These are phyloP conservation scores for Onthophagus sagittarius DNA, from an alignment of 2,888 invertebrate species.

Conservation along the genomic window DNA sequence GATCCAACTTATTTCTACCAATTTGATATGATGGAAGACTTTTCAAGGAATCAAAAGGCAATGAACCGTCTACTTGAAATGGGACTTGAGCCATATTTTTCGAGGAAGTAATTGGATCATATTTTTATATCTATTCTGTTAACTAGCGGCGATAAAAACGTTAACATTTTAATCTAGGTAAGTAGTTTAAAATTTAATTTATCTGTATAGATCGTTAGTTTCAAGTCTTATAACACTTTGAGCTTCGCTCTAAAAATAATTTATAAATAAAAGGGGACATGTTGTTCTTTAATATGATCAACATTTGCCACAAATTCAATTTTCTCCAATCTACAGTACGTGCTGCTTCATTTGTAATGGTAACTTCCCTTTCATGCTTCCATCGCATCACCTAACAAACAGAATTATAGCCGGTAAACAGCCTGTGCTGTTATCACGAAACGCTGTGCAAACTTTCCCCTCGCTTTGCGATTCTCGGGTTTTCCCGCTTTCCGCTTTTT, in stretches of 20 bases:
- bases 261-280: not conserved
- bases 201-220: too few relatives aligned
- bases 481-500: not conserved
- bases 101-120: not conserved
- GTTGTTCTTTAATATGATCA: not conserved
- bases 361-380: not conserved
- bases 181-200: too few relatives aligned
- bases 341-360: not conserved
- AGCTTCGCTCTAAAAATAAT: not conserved
- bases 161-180: too few relatives aligned
- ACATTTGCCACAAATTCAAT: not conserved
- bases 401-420: not conserved
- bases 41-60: not conserved
- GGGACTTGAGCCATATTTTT: not conserved
- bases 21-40: not conserved
- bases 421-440: not conserved
- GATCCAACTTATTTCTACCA: not conserved
- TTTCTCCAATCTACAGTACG: not conserved
- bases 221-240: too few relatives aligned
- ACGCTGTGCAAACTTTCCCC: slow-evolving; percentile 3
- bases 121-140: not conserved
- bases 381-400: not conserved
- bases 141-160: too few relatives aligned
- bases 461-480: not conserved
- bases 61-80: not conserved